Base-by-base conservation (phyloP, 1,140 invertebrate species). In the Drosophila bocki region DNA sequence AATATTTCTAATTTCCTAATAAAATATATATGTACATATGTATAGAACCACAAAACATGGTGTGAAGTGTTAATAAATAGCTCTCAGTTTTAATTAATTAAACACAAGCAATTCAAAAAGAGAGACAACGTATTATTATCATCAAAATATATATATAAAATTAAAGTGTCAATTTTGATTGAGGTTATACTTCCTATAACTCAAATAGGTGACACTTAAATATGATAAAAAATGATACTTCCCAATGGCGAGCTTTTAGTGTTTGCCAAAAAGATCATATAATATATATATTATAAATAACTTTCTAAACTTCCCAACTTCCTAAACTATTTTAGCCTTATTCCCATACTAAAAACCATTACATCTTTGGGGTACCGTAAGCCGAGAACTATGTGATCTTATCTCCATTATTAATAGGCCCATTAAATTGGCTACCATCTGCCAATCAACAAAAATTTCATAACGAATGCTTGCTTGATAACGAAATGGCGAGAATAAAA, bases 391-490 rank as follows among this genome's bases (percentile, higher is more conserved):
- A 19, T 57, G n/a, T 62, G 50, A 62, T 39, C 33, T 57, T 62
- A 62, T 62, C 48, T 19, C 3, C 22, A 11, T 57, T 56, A 62
- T 62, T 57, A 41, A 57, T 57, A 41, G 60, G 47, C 33, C 60
- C 60, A 62, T 62, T 26, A 62, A 62, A 56, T 44, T 61, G 32
- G 42, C 42, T 47, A 62, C 58, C 33, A 61, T 48, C 44, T 47
- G 62, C 32, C 54, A 39, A 63, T 39, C 47, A 37, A 37, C 8
- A 12, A 37, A 50, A 68, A 68, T 63, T 68, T 68, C 64, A 62
- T 62, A 62, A 62, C 45, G 13, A 51, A 12, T 35, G 4, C 17
- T 26, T 57, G 39, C 13, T 19, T 62, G 57, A 68, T 62, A 68
- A 62, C 33, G 32, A 44, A 67, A 32, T 33, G 12, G 62, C 42